Percentiles rank a stretch among this genome's conserved stretches.
phyloP scores from a whole-genome alignment of 2,113 vertebrate species.

The Cavia porcellus region DNA sequence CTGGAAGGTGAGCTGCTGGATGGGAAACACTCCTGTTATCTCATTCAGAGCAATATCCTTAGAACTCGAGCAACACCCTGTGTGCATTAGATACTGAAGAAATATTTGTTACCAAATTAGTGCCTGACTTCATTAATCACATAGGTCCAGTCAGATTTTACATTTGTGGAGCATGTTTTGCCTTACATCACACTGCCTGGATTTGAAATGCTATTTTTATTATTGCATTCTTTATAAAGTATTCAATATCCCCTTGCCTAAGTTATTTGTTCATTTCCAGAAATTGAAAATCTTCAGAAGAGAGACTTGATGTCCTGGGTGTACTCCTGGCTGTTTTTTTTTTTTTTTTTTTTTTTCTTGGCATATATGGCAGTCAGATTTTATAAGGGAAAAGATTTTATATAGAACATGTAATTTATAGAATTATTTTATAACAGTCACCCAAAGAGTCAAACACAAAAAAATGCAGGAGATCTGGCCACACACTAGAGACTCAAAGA shows the following conservation, averaged over 20 bases:
- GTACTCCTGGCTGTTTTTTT: not conserved
- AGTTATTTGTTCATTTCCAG: not conserved
- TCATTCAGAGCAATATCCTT: not conserved
- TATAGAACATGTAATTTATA: not conserved
- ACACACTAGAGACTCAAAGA: not conserved
- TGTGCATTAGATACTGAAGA: not conserved
- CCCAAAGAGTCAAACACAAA: not conserved
- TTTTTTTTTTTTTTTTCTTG: not conserved
- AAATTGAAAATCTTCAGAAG: not conserved
- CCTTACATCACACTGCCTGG: not conserved
- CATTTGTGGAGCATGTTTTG: not conserved
- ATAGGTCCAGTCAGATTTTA: not conserved
- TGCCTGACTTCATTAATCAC: not conserved
- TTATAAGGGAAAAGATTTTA: not conserved
- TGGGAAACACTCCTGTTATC: not conserved
- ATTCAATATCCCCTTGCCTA: not conserved
- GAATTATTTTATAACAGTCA: not conserved
- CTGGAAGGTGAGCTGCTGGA: not conserved
- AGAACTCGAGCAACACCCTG: not conserved
- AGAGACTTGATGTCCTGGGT: not conserved
- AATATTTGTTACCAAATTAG: slow-evolving; percentile 3
- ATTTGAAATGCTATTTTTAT: slow-evolving; percentile 5
- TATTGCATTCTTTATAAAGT: not conserved
- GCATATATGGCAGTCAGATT: not conserved
- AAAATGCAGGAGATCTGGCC: not conserved